phyloP scores from a whole-genome alignment of 37 sponge, comb jelly and placozoan species.

The Chondrosia reniformis region DNA sequence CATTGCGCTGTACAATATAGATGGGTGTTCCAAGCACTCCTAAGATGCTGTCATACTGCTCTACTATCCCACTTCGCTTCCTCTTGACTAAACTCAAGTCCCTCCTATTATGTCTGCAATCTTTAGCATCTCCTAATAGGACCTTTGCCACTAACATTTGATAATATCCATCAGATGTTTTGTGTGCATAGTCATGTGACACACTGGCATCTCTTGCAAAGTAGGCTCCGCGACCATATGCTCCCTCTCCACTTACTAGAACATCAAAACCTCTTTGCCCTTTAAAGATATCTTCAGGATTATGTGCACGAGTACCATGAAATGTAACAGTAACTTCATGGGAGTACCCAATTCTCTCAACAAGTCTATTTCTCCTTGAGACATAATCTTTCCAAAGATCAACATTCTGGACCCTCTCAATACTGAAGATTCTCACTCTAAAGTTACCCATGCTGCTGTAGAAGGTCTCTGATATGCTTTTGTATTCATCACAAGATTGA shows the following conservation, averaged over 20 bases:
- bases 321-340: slow-evolving; percentile 18
- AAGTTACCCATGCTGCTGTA: slow-evolving; percentile 10
- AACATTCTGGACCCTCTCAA: slow-evolving; percentile 3
- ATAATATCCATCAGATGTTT: neutral
- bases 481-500: neutral
- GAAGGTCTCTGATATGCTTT: neutral
- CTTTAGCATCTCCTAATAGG: neutral
- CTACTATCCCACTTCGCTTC: too few relatives aligned
- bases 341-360: neutral
- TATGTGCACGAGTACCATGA: slow-evolving; percentile 50
- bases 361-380: neutral
- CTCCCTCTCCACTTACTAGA: slow-evolving; percentile 34
- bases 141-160: neutral
- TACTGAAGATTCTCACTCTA: neutral
- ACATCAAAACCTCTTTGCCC: slow-evolving; percentile 53
- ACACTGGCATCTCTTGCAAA: slow-evolving; percentile 58
- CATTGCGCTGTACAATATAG: slow-evolving; percentile 18
- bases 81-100: too few relatives aligned
- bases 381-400: slow-evolving; percentile 11
- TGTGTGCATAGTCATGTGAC: slow-evolving; percentile 41
- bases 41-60: slow-evolving; percentile 1
- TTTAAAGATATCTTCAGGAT: slow-evolving; percentile 38
- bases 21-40: slow-evolving; percentile 2
- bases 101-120: too few relatives aligned
- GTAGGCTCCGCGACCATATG: slow-evolving; percentile 63